A percentile compares a stretch with the other conserved stretches of the same genome.
phyloP scores from a whole-genome alignment of 2,797 vertebrate species.

The Strix occidentalis region DNA sequence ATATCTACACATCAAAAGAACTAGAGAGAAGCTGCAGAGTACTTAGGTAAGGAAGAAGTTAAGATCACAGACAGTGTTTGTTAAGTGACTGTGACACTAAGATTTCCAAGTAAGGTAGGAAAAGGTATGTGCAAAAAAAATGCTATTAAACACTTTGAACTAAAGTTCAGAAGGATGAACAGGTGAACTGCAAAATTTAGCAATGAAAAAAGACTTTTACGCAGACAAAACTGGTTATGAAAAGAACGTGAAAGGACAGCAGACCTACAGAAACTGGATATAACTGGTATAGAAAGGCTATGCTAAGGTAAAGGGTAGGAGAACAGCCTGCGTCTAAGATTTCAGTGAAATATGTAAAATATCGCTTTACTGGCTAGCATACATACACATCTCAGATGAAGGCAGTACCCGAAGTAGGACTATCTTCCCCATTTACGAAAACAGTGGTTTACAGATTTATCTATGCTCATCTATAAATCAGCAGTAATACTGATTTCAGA shows the following conservation, averaged over 20 bases:
- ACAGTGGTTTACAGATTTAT: neutral
- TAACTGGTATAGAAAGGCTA: neutral
- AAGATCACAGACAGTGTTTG: neutral
- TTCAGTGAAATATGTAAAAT: neutral
- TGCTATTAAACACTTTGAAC: neutral
- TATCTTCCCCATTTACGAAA: neutral
- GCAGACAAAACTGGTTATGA: neutral
- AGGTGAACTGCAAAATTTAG: neutral
- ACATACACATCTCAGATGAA: neutral
- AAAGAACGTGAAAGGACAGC: neutral
- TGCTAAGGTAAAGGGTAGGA: neutral
- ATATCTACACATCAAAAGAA: conserved; percentile 1
- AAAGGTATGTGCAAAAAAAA: neutral
- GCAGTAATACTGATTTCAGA: neutral
- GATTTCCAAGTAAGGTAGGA: neutral
- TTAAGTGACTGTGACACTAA: neutral
- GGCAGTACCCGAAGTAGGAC: neutral
- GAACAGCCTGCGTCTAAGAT: neutral
- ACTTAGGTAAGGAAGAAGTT: neutral
- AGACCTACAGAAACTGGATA: neutral
- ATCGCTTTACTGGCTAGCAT: neutral
- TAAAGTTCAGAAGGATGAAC: neutral
- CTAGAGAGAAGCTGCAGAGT: neutral
- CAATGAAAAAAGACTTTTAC: neutral
- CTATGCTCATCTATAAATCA: neutral